Evolutionary conservation across 2,888 invertebrate genomes (phyloP).

Genomic region (Meta bourneti): DNA sequence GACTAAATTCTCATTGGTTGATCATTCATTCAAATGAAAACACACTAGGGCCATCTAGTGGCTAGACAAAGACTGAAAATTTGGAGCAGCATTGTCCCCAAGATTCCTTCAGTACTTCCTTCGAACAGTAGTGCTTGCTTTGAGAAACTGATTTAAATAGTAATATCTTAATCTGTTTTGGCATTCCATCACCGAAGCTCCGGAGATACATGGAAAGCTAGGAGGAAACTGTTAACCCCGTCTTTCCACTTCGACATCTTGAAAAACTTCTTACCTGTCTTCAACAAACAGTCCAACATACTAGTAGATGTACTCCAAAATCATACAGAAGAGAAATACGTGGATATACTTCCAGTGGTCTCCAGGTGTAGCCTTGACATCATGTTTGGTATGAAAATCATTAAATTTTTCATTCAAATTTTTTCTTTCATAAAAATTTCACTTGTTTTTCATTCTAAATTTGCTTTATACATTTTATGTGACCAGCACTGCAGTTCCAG

Average conservation of each 20-base stretch:
- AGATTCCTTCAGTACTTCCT: not conserved
- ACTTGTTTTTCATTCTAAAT: not conserved
- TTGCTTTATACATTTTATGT: not conserved
- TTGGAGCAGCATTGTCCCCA: too few relatives aligned
- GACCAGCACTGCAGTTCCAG: too few relatives aligned
- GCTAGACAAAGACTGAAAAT: too few relatives aligned
- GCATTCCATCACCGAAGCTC: slow-evolving; percentile 77
- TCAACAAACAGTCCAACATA: slow-evolving; percentile 85
- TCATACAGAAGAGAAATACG: slow-evolving; percentile 74
- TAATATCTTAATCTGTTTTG: not conserved
- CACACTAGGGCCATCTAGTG: too few relatives aligned
- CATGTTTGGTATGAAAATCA: slow-evolving; percentile 80
- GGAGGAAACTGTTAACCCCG: slow-evolving; percentile 88
- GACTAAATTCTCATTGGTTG: too few relatives aligned
- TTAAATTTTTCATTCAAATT: not conserved
- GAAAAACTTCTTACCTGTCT: slow-evolving; percentile 86
- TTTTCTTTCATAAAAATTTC: not conserved
- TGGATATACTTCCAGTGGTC: slow-evolving; percentile 82
- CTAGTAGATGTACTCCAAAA: slow-evolving; percentile 83
- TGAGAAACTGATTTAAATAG: not conserved
- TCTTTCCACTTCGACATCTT: slow-evolving; percentile 90
- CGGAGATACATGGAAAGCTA: slow-evolving; percentile 86
- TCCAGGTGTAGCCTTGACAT: slow-evolving; percentile 83
- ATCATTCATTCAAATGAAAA: too few relatives aligned
- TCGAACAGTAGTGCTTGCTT: not conserved